phyloP scores from a whole-genome alignment of 2,888 invertebrate genomes.

The Ligdia adustata region DNA sequence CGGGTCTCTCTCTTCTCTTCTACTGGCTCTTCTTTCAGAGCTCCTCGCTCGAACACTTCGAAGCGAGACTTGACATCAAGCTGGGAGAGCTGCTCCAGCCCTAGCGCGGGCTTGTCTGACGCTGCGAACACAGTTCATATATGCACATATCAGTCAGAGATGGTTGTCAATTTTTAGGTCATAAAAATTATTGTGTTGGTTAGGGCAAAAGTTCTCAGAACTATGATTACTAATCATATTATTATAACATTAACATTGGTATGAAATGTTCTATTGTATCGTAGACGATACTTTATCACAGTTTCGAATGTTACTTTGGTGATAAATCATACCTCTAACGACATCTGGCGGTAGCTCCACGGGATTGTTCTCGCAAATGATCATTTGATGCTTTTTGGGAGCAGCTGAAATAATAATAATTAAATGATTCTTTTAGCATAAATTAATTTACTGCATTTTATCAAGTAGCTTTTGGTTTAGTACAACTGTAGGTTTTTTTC shows the following conservation, averaged over 20 bases:
- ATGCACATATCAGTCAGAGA: neutral
- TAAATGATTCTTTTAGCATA: no score
- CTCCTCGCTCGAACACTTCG: slow-evolving; percentile 91
- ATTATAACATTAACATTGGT: no score
- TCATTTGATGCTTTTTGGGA: slow-evolving; percentile 92
- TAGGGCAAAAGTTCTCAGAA: slow-evolving; percentile 5
- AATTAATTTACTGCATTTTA: no score
- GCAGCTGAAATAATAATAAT: slow-evolving; percentile 71
- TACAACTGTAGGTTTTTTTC: no score
- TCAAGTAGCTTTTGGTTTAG: no score
- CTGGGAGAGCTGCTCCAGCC: slow-evolving; percentile 91
- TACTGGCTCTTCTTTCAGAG: slow-evolving; percentile 67
- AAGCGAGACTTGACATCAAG: slow-evolving; percentile 93
- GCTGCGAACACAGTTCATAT: slow-evolving; percentile 74
- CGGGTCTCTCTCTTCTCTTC: no score
- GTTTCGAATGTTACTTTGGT: no score
- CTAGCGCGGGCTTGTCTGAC: slow-evolving; percentile 93
- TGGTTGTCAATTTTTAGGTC: neutral
- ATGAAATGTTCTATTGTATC: no score
- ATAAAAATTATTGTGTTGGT: neutral
- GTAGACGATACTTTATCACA: no score
- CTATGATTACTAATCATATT: no score
- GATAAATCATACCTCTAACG: slow-evolving; percentile 94
- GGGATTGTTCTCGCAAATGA: slow-evolving; percentile 96
- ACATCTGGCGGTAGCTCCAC: slow-evolving; percentile 95